phyloP scores from a whole-genome alignment of 2,797 vertebrate species.

The Anolis apletophallus region DNA sequence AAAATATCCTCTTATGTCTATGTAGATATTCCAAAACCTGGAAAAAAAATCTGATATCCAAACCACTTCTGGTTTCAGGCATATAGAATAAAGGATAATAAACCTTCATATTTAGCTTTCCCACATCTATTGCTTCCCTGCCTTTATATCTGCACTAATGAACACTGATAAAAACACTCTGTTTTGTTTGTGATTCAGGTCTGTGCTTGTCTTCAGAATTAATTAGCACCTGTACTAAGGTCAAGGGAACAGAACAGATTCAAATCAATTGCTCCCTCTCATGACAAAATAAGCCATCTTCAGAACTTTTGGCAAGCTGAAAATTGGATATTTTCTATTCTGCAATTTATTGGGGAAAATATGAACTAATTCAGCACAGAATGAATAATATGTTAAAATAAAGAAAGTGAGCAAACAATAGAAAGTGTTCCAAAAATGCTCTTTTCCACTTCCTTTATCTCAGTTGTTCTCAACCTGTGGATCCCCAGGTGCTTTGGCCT shows the following conservation, averaged over 20 bases:
- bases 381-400: not conserved
- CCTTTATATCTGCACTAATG: not conserved
- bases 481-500: too few species aligned
- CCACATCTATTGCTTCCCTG: not conserved
- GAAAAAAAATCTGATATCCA: too few species aligned
- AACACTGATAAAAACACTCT: not conserved
- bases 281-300: not conserved
- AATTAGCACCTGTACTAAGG: not conserved
- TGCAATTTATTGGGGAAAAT: not conserved
- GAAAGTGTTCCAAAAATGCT: not conserved
- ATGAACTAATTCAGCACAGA: constrained; percentile 1
- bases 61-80: too few species aligned
- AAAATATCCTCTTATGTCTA: too few species aligned
- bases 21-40: too few species aligned
- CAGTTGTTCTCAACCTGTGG: not conserved
- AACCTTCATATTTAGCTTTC: not conserved
- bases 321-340: not conserved
- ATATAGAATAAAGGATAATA: too few species aligned
- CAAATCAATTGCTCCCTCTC: constrained; percentile 2
- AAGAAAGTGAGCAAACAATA: not conserved
- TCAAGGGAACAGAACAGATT: not conserved
- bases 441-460: not conserved
- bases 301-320: not conserved
- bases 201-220: not conserved
- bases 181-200: not conserved